A percentile compares a stretch with the other conserved stretches of the same genome.
phyloP scores from a whole-genome alignment of 2,113 vertebrate species.

The Dicaeum eximium region DNA sequence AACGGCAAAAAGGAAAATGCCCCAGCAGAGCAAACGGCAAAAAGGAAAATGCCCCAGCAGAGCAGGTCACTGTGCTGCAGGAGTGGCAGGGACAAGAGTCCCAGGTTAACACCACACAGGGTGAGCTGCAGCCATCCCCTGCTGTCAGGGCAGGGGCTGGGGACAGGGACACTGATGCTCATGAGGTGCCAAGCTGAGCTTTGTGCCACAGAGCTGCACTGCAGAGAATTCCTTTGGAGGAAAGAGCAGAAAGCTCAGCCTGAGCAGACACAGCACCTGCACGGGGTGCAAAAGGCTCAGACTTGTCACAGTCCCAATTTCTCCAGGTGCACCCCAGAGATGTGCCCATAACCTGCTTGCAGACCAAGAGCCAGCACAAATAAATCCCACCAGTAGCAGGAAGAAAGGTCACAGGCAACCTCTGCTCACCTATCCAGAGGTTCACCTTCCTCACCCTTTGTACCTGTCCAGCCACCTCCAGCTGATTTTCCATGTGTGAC shows the following conservation, averaged over 20 bases:
- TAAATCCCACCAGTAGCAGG: accelerated
- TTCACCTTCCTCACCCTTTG: neutral
- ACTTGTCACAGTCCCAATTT: neutral
- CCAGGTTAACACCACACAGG: no score
- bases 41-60: no score
- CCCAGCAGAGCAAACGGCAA: no score
- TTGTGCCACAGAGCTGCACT: neutral
- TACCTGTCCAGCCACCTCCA: neutral
- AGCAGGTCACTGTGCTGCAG: no score
- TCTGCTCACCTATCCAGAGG: neutral
- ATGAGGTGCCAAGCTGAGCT: neutral
- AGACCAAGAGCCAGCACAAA: neutral
- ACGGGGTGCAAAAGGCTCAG: neutral
- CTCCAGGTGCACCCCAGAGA: neutral
- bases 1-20: no score
- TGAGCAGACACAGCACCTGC: neutral
- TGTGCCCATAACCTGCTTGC: neutral
- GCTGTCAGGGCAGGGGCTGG: no score
- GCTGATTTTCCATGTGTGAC: accelerated
- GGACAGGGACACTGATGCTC: neutral
- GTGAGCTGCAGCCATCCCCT: no score
- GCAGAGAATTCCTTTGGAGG: neutral
- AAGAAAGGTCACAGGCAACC: neutral
- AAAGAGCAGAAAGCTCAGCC: neutral
- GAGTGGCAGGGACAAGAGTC: no score